phyloP scores from a whole-genome alignment of 2,888 invertebrate species.

The Amaurobius ferox region DNA sequence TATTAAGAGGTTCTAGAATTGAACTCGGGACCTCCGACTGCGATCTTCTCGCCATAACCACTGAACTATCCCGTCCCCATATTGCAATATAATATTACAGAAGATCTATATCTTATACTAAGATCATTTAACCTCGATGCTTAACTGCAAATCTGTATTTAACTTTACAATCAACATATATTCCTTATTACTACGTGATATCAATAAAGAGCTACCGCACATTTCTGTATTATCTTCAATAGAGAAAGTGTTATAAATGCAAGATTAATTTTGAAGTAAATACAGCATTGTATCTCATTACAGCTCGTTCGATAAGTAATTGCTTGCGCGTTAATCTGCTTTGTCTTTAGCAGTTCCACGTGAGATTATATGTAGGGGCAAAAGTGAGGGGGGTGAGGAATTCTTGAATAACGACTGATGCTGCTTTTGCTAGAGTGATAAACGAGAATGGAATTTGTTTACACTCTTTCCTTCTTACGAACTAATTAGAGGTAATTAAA shows the following conservation, averaged over 20 bases:
- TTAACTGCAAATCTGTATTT: too few relatives aligned
- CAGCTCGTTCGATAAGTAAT: conserved; percentile 36
- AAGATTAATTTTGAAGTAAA: conserved; percentile 44
- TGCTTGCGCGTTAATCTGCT: conserved; percentile 41
- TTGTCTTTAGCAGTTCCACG: conserved; percentile 39
- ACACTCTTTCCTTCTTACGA: conserved; percentile 44
- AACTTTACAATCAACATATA: too few relatives aligned
- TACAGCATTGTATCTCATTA: conserved; percentile 11
- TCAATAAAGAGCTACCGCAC: too few relatives aligned
- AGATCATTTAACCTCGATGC: too few relatives aligned
- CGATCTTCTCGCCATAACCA: too few relatives aligned
- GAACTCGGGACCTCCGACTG: too few relatives aligned
- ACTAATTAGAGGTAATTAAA: conserved; percentile 68
- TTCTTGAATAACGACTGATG: conserved; percentile 38
- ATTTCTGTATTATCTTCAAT: not conserved
- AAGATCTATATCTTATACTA: too few relatives aligned
- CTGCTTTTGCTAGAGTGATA: conserved; percentile 28
- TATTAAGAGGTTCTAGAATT: too few relatives aligned
- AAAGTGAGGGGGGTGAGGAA: conserved; percentile 30
- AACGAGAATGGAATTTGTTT: conserved; percentile 60
- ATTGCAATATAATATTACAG: too few relatives aligned
- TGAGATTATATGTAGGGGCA: conserved; percentile 26
- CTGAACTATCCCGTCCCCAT: too few relatives aligned
- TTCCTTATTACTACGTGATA: too few relatives aligned
- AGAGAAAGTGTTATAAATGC: conserved; percentile 15